Conservation (phyloP, 2,797 vertebrate species). For the Darevskia mixta region DNA sequence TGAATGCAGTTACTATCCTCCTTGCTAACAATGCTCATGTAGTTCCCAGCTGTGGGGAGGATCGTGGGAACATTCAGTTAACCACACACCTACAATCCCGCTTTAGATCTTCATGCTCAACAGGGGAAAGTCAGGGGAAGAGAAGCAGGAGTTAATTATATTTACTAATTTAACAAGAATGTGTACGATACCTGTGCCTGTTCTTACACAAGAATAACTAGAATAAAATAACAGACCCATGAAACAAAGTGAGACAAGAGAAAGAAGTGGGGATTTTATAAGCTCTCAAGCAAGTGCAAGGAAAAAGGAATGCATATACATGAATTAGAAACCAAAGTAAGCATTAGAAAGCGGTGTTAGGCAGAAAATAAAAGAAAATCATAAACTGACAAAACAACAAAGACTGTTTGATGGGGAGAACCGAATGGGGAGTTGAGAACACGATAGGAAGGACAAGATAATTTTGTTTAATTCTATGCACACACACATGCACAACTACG, state of each 20-base stretch:
- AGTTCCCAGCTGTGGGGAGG: too few species aligned
- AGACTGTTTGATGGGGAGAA: not conserved
- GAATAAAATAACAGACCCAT: not conserved
- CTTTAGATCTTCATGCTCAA: too few species aligned
- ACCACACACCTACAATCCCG: too few species aligned
- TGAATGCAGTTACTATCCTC: too few species aligned
- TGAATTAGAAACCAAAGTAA: not conserved
- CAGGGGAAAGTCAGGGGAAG: too few species aligned
- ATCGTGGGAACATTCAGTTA: too few species aligned
- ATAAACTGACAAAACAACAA: not conserved
- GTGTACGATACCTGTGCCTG: not conserved
- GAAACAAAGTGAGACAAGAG: not conserved
- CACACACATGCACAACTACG: not conserved
- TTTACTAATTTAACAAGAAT: not conserved
- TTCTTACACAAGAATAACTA: conserved; percentile 4
- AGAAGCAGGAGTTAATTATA: too few species aligned
- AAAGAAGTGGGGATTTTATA: not conserved
- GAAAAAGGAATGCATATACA: not conserved
- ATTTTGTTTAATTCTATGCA: not conserved
- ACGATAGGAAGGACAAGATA: not conserved
- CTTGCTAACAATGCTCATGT: too few species aligned
- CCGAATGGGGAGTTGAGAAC: not conserved
- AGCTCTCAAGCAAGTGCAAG: not conserved
- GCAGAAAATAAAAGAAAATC: not conserved
- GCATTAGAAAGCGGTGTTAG: not conserved